Evolutionary conservation across 2,888 invertebrate genomes (phyloP).

Genomic region (Tachina grossa): DNA sequence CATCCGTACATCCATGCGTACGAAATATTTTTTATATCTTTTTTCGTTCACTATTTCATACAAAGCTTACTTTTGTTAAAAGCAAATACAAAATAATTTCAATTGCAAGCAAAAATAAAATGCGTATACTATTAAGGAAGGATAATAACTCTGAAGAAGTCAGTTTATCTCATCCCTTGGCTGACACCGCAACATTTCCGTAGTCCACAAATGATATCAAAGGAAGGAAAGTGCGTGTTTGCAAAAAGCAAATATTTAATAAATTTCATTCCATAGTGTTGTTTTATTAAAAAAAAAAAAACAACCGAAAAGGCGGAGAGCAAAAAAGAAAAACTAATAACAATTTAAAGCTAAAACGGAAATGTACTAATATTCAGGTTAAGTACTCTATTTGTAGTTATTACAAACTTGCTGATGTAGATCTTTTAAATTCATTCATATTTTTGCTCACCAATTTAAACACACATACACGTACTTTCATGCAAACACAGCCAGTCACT

Average conservation of each 20-base stretch:
- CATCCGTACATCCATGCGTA: too few species aligned
- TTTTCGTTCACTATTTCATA: background rate
- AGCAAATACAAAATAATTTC: conserved; percentile 10
- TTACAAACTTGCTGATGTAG: conserved; percentile 55
- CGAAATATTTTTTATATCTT: background rate
- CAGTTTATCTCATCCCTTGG: conserved; percentile 20
- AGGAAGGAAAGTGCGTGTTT: conserved; percentile 55
- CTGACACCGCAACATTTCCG: conserved; percentile 36
- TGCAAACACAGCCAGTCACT: background rate
- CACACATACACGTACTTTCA: background rate
- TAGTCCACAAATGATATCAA: conserved; percentile 10
- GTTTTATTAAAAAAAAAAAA: conserved; percentile 19
- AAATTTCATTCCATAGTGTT: conserved; percentile 30
- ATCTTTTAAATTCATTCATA: conserved; percentile 45
- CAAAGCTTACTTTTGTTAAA: background rate
- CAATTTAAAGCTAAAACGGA: conserved; percentile 46
- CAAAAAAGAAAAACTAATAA: conserved; percentile 36
- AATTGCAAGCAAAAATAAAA: conserved; percentile 17
- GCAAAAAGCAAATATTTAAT: conserved; percentile 46
- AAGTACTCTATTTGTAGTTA: conserved; percentile 32
- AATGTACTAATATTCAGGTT: conserved; percentile 51
- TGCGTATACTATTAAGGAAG: conserved; percentile 28
- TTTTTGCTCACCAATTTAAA: conserved; percentile 16
- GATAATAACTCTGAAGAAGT: conserved; percentile 29
- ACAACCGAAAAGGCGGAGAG: background rate